Evolutionary conservation across 2,888 invertebrate genomes (phyloP).

Genomic region (Melanophora roralis): DNA sequence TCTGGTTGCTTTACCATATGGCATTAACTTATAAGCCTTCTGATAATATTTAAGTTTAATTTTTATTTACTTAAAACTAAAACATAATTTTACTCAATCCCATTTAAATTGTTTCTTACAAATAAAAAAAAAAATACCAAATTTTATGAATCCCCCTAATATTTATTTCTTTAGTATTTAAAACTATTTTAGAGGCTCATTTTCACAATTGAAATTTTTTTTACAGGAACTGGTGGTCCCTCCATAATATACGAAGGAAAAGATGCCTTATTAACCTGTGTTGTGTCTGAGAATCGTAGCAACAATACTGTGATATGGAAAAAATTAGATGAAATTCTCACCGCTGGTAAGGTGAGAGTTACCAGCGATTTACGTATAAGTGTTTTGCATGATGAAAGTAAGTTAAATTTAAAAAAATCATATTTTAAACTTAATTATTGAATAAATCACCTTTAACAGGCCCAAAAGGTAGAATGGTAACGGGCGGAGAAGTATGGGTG

Average conservation of each 20-base stretch:
- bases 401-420: slow-evolving; percentile 66
- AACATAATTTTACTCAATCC: too few species aligned
- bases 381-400: slow-evolving; percentile 87
- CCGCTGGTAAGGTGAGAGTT: slow-evolving; percentile 86
- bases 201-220: neutral
- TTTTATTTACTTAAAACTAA: too few species aligned
- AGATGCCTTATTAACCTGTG: slow-evolving; percentile 89
- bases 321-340: slow-evolving; percentile 84
- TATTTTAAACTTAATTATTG: too few species aligned
- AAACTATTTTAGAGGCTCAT: too few species aligned
- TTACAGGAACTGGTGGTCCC: slow-evolving; percentile 75
- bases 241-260: slow-evolving; percentile 82
- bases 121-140: too few species aligned
- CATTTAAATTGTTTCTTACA: too few species aligned
- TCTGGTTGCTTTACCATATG: too few species aligned
- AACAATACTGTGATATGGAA: slow-evolving; percentile 87
- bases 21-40: too few species aligned
- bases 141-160: too few species aligned
- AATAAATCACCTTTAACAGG: slow-evolving; percentile 65
- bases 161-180: too few species aligned
- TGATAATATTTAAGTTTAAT: too few species aligned
- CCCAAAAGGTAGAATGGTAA: slow-evolving; percentile 70
- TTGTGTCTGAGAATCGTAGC: slow-evolving; percentile 81
- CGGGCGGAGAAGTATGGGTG: slow-evolving; percentile 90
- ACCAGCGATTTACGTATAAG: slow-evolving; percentile 85